These are phyloP conservation scores for Scaptomyza hsui DNA, from an alignment of 1,140 invertebrate species.

Conservation along the genomic window DNA sequence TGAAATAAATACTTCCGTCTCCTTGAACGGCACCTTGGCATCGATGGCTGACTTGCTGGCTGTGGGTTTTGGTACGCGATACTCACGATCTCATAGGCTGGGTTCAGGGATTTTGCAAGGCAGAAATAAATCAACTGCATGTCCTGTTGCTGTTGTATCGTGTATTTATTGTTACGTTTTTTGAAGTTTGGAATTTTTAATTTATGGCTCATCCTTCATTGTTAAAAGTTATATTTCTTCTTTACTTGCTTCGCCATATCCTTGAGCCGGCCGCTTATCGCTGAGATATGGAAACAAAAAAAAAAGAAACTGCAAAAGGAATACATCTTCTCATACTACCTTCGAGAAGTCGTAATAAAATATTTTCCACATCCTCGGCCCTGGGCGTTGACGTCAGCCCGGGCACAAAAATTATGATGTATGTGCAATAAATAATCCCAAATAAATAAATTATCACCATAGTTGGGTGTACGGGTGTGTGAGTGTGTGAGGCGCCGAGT, in stretches of 20 bases:
- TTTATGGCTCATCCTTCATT: slow-evolving; percentile 78
- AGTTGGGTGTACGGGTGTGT: slow-evolving; percentile 20
- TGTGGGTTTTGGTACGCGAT: slow-evolving; percentile 8
- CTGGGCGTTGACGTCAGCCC: slow-evolving; percentile 52
- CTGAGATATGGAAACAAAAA: slow-evolving; percentile 19
- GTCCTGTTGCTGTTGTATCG: slow-evolving; percentile 62
- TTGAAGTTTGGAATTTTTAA: slow-evolving; percentile 81
- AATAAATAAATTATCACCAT: slow-evolving; percentile 82
- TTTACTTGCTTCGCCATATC: slow-evolving; percentile 23
- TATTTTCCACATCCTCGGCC: slow-evolving; percentile 28
- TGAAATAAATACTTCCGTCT: slow-evolving; percentile 80
- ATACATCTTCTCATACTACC: slow-evolving; percentile 43
- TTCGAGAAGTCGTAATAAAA: slow-evolving; percentile 40
- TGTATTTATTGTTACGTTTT: slow-evolving; percentile 80
- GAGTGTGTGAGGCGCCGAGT: slow-evolving; percentile 45
- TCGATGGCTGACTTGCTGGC: slow-evolving; percentile 2
- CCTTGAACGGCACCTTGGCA: slow-evolving; percentile 43
- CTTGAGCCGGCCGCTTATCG: slow-evolving; percentile 56
- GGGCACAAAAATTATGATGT: slow-evolving; percentile 80
- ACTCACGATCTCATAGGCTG: slow-evolving; percentile 18
- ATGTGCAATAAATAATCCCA: slow-evolving; percentile 82
- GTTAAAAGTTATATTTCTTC: slow-evolving; percentile 76
- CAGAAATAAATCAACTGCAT: slow-evolving; percentile 78
- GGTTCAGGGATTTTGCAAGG: slow-evolving; percentile 56
- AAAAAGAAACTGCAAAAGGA: slow-evolving; percentile 18